Conservation (phyloP, 2,113 vertebrate genomes). For the Tursiops truncatus region DNA sequence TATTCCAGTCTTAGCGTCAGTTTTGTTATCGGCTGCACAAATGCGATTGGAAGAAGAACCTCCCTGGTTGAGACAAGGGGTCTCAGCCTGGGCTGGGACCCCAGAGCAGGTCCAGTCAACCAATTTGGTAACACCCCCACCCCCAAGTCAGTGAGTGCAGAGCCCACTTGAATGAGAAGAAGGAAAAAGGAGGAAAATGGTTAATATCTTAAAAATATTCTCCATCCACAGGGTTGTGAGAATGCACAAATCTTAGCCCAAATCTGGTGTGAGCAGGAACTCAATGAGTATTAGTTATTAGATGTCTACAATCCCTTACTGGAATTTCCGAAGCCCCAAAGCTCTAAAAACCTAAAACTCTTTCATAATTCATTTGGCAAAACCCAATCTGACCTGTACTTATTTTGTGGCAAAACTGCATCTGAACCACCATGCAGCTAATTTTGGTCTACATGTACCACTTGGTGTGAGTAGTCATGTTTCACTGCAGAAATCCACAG, state of each 20-base stretch:
- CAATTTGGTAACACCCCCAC: neutral
- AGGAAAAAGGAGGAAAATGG: neutral
- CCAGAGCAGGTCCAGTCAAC: neutral
- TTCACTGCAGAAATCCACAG: neutral
- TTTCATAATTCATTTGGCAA: constrained; percentile 23
- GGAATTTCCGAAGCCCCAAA: constrained; percentile 1
- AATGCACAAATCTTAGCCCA: neutral
- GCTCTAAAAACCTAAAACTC: neutral
- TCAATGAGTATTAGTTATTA: neutral
- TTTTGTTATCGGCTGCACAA: neutral
- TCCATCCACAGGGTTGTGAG: neutral
- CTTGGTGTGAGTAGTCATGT: neutral
- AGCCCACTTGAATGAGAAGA: neutral
- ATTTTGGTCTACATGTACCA: neutral
- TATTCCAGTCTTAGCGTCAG: neutral
- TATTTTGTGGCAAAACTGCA: neutral
- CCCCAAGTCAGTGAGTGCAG: neutral
- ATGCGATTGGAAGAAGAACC: neutral
- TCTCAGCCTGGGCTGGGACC: neutral
- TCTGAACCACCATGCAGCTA: neutral
- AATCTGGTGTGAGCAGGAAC: neutral
- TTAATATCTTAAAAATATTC: neutral
- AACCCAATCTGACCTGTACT: constrained; percentile 28
- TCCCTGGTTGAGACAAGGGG: neutral
- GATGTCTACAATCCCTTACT: neutral